Evolutionary conservation across 2,797 vertebrate species (phyloP), one percentile per base, ranked within the genome.

Genomic region (Scolopax bukidnonensis): DNA sequence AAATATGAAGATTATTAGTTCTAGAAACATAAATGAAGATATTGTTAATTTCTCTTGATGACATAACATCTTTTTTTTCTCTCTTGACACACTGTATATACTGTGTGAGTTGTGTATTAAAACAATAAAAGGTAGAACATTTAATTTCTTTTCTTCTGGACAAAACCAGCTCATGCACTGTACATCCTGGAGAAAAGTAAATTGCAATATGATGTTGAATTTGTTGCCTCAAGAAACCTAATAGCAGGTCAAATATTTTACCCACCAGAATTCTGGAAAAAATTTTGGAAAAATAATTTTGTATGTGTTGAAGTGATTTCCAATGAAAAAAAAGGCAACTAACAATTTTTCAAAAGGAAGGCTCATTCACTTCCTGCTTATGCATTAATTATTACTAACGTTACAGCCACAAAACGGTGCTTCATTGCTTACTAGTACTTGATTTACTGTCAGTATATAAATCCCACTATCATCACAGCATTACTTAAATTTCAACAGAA

Each of bases 401-500:
- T 63, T 56, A 27, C 25, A 76, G 30, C 25, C 86, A 70, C 14
- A 67, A 87, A 77, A 69, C n/a, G 64, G 14, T 78, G 36, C 6
- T 93, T 50, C 71, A 87, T 67, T 93, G 83, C 84, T 89, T 93
- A 91, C 75, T 89, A 64, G 33, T 65, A 33, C 60, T 91, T 91
- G 48, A 94, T 93, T 95, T 92, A 93, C 53, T 59, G 71, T 92
- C 69, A 75, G 27, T 53, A 61, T 90, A 56, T 45, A 90, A 61
- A 70, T 20, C 60, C 11, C 16, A 4, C 45, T 61, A 47, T 92
- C 54, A 87, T 87, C 59, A 75, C 83, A 92, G 41, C 14, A 73
- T 86, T 68, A 15, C 25, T 95, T 87, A 81, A 17, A 68, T 88
- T 92, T 95, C 77, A 92, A 92, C 33, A 81, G 84, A 93, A 93